Evolutionary conservation across 2,797 vertebrate species (phyloP).

Genomic region (Oryzias sinensis): DNA sequence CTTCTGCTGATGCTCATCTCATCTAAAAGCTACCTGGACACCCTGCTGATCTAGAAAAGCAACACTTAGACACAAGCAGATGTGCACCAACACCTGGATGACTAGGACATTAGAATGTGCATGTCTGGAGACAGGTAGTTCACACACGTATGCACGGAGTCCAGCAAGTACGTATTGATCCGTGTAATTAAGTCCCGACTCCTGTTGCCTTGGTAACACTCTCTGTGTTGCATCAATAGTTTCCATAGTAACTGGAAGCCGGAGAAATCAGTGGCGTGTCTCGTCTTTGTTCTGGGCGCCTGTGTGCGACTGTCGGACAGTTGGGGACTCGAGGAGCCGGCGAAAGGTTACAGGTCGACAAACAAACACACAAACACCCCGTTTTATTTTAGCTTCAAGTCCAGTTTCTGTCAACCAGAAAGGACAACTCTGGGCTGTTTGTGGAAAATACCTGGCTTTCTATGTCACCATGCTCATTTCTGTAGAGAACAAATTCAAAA

Average conservation of each 20-base stretch:
- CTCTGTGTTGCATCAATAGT: constrained; percentile 69
- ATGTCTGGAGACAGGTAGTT: constrained; percentile 2
- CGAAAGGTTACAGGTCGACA: constrained; percentile 2
- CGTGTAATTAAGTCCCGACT: constrained; percentile 68
- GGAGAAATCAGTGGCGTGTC: constrained; percentile 32
- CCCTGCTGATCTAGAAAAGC: constrained; percentile 29
- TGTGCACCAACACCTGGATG: background rate
- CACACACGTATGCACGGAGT: constrained; percentile 9
- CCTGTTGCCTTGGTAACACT: constrained; percentile 76
- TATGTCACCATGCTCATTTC: too few species aligned
- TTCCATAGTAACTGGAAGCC: constrained; percentile 75
- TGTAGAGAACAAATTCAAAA: too few species aligned
- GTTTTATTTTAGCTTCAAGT: background rate
- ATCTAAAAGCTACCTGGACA: constrained; percentile 36
- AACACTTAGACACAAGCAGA: constrained; percentile 5
- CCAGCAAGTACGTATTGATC: constrained; percentile 55
- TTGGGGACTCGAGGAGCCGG: background rate
- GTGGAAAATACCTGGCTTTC: background rate
- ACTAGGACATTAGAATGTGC: background rate
- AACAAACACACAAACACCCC: background rate
- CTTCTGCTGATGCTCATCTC: constrained; percentile 25
- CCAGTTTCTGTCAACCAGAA: background rate
- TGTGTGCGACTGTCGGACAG: constrained; percentile 35
- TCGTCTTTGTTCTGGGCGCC: constrained; percentile 46
- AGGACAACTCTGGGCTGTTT: background rate